Conservation (phyloP, 2,797 vertebrate genomes). For the Channallabes apus region DNA sequence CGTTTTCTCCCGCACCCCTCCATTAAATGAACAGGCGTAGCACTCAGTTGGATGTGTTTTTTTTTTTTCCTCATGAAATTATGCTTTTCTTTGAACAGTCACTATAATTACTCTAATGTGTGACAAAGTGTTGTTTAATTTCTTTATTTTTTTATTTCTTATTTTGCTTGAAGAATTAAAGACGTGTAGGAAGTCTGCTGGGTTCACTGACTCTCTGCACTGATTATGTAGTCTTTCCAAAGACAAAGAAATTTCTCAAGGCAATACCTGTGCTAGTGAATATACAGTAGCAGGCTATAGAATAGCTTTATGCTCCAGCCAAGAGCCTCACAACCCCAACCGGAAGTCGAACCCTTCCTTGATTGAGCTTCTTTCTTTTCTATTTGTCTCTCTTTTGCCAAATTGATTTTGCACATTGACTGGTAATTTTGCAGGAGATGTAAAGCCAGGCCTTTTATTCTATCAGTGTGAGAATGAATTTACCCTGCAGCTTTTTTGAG, state of each 20-base stretch:
- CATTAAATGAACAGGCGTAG: not conserved
- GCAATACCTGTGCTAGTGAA: not conserved
- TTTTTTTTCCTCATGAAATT: constrained; percentile 17
- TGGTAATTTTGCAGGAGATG: constrained; percentile 63
- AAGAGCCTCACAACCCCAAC: not conserved
- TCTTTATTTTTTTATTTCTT: not conserved
- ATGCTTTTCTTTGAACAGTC: not conserved
- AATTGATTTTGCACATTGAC: constrained; percentile 65
- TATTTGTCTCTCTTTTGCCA: constrained; percentile 59
- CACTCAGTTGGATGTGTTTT: not conserved
- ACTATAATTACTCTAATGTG: constrained; percentile 18
- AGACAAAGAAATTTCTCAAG: not conserved
- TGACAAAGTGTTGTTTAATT: not conserved
- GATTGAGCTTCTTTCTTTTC: not conserved
- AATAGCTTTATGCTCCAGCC: not conserved
- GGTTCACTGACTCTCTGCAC: not conserved
- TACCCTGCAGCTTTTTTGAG: constrained; percentile 63
- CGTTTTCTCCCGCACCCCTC: constrained; percentile 14
- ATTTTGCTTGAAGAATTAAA: not conserved
- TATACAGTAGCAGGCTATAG: not conserved
- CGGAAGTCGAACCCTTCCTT: constrained; percentile 10
- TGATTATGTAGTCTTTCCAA: not conserved
- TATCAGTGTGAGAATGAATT: constrained; percentile 51
- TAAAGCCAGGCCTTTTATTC: constrained; percentile 58
- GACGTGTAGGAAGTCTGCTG: not conserved